These are phyloP conservation scores for Platypus cylindrus DNA, from an alignment of 2,888 invertebrate genomes.

Conservation along the genomic window DNA sequence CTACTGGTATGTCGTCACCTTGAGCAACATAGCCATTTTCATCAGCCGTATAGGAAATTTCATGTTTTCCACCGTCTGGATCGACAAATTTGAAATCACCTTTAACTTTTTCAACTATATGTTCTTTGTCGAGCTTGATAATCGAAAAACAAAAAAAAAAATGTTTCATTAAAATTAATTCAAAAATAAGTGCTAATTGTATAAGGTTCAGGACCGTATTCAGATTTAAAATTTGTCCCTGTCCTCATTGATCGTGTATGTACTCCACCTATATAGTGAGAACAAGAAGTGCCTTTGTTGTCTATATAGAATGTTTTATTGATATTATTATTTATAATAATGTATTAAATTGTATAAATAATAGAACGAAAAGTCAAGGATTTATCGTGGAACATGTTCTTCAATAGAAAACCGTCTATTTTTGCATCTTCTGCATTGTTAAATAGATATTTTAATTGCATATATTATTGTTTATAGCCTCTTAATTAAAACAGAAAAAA, in stretches of 20 bases:
- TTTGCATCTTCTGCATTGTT: conserved; percentile 1
- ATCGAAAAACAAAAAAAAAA: too few species aligned
- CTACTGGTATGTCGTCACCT: conserved; percentile 30
- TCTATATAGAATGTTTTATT: too few species aligned
- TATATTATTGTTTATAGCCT: conserved; percentile 1
- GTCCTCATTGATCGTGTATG: too few species aligned
- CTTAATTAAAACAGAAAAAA: background rate
- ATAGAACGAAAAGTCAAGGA: conserved; percentile 3
- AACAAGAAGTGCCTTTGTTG: too few species aligned
- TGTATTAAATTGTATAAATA: too few species aligned
- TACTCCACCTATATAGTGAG: too few species aligned
- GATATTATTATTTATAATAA: too few species aligned
- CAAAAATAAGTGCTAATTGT: too few species aligned
- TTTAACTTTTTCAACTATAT: conserved; percentile 1
- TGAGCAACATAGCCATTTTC: conserved; percentile 43
- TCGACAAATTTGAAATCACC: conserved; percentile 35
- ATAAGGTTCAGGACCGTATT: too few species aligned
- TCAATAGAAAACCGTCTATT: background rate
- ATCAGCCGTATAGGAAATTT: conserved; percentile 38
- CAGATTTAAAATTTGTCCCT: too few species aligned
- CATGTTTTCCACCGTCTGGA: conserved; percentile 39
- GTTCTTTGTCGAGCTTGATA: background rate
- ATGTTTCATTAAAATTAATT: too few species aligned
- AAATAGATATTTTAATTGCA: background rate
- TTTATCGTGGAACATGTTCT: background rate